Conservation (phyloP, 2,113 vertebrate species). For the Hydrochoerus hydrochaeris region DNA sequence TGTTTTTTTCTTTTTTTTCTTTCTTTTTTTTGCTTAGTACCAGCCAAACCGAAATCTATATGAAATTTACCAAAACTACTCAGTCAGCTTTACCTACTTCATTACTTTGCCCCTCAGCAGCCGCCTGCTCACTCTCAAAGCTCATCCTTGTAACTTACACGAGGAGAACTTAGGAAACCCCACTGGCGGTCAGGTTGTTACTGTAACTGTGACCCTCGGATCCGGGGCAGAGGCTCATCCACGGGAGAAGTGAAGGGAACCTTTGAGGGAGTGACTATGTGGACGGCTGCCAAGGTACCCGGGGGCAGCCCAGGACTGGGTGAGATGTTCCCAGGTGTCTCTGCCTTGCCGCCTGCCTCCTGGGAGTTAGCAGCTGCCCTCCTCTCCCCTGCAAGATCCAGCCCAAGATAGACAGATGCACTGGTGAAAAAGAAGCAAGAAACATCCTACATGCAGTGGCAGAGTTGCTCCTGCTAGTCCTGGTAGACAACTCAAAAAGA, state of each 20-base stretch:
- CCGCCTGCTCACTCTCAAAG: neutral
- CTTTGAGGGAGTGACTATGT: neutral
- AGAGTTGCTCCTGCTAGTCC: neutral
- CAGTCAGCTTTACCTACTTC: neutral
- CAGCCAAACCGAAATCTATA: constrained; percentile 28
- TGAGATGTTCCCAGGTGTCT: neutral
- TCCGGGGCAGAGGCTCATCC: neutral
- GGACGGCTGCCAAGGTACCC: neutral
- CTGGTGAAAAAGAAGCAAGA: neutral
- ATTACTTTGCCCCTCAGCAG: neutral
- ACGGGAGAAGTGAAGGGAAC: neutral
- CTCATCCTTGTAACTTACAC: neutral
- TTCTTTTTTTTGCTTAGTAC: constrained; percentile 32
- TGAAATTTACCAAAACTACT: constrained; percentile 42
- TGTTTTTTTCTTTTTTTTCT: neutral
- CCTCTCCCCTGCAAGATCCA: neutral
- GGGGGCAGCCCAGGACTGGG: neutral
- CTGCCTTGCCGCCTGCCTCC: neutral
- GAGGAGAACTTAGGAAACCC: neutral
- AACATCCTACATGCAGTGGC: neutral
- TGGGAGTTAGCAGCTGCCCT: neutral
- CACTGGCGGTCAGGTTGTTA: neutral
- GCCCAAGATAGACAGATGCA: neutral
- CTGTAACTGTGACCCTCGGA: neutral
- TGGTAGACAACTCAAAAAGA: neutral